Evolutionary conservation across 2,797 vertebrate genomes (phyloP).

Genomic region (Cossypha dichroa): DNA sequence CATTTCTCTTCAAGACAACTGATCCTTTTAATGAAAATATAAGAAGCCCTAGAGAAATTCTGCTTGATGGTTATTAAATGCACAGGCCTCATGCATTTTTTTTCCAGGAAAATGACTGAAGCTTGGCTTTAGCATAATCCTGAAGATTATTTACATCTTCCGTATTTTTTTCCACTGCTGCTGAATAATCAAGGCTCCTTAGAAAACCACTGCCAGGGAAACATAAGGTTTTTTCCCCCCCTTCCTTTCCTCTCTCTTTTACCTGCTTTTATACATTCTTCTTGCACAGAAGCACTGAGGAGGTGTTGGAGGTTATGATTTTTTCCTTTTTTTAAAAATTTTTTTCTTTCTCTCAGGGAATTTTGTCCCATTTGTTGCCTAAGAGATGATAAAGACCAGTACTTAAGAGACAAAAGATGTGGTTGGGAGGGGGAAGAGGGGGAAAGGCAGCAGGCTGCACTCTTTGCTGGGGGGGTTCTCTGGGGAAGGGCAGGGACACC

Average conservation of each 20-base stretch:
- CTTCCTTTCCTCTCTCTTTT: not conserved
- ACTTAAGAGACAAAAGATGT: not conserved
- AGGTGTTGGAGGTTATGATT: not conserved
- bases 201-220: not conserved
- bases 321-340: not conserved
- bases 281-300: not conserved
- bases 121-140: slow-evolving; percentile 47
- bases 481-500: not conserved
- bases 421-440: not conserved
- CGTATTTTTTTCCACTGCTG: slow-evolving; percentile 26
- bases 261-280: not conserved
- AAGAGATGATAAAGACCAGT: not conserved
- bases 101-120: slow-evolving; percentile 20
- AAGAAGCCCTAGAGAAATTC: slow-evolving; percentile 54
- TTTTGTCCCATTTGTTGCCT: not conserved
- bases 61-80: slow-evolving; percentile 16
- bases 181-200: slow-evolving; percentile 16
- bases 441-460: not conserved
- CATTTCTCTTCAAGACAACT: slow-evolving; percentile 38
- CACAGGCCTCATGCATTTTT: not conserved
- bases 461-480: not conserved
- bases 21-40: slow-evolving; percentile 33
- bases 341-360: not conserved
- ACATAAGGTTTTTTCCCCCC: accelerated
- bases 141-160: slow-evolving; percentile 48